These are phyloP conservation scores for Hippotragus niger DNA, from an alignment of 2,113 vertebrate species.

Conservation along the genomic window DNA sequence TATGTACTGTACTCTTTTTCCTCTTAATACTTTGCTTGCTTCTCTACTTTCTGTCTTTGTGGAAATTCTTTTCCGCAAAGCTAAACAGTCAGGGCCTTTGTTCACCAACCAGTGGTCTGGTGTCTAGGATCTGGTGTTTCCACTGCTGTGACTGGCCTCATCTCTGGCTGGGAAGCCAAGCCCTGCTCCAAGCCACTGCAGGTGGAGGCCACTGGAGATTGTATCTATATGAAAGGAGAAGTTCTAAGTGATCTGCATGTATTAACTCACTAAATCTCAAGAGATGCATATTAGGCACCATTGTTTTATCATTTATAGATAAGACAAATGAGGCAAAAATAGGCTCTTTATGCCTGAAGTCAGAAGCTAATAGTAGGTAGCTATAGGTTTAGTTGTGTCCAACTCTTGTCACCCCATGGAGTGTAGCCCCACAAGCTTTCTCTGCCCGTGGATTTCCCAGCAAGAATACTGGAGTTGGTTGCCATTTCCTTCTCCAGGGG, in stretches of 20 bases:
- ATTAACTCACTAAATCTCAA: not conserved
- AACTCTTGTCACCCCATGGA: not conserved
- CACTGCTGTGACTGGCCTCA: fast-evolving
- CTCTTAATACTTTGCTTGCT: not conserved
- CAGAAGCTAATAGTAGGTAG: not conserved
- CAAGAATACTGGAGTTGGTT: not conserved
- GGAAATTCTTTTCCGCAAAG: not conserved
- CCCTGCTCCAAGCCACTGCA: not conserved
- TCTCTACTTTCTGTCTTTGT: not conserved
- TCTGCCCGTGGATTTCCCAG: not conserved
- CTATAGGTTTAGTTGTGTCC: not conserved
- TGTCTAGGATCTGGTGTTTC: not conserved
- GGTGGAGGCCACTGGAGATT: not conserved
- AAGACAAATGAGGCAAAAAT: not conserved
- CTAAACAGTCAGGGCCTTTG: not conserved
- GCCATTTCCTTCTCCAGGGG: not conserved
- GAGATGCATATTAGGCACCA: not conserved
- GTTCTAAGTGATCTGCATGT: not conserved
- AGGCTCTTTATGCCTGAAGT: not conserved
- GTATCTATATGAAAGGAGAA: not conserved
- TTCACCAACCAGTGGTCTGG: not conserved
- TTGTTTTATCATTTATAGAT: not conserved
- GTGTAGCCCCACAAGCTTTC: not conserved
- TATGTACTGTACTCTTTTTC: not conserved
- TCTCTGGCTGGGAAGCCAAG: not conserved